Conservation (phyloP, 2,797 vertebrate species). For the Notolepis coatsorum region DNA sequence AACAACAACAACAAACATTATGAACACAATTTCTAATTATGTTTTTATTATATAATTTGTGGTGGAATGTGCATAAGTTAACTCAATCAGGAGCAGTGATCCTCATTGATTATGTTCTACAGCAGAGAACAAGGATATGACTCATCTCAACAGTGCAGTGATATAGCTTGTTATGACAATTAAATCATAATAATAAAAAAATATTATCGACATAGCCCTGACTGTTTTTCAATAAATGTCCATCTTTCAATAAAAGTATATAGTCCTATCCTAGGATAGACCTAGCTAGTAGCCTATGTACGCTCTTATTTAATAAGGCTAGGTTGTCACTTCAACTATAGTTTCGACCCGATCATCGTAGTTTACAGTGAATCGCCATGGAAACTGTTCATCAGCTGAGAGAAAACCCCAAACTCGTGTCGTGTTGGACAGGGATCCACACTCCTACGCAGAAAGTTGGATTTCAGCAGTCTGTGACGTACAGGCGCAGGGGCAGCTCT, state of each 20-base stretch:
- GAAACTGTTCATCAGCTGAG: conserved; percentile 80
- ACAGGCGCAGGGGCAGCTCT: conserved; percentile 28
- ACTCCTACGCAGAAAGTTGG: too few relatives aligned
- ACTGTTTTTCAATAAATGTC: conserved; percentile 17
- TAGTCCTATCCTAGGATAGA: too few relatives aligned
- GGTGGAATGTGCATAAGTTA: too few relatives aligned
- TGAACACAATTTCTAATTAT: too few relatives aligned
- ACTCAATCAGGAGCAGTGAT: too few relatives aligned
- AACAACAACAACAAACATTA: too few relatives aligned
- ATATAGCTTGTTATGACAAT: background rate
- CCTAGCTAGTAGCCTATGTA: background rate
- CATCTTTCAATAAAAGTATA: conserved; percentile 49
- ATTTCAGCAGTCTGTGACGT: too few relatives aligned
- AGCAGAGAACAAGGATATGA: too few relatives aligned
- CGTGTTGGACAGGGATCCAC: conserved; percentile 11
- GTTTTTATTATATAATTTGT: too few relatives aligned
- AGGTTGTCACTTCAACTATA: conserved; percentile 34
- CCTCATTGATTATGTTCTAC: too few relatives aligned
- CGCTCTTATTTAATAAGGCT: conserved; percentile 26
- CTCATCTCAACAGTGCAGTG: conserved; percentile 71
- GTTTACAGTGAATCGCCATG: conserved; percentile 83
- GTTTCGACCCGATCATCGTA: conserved; percentile 61
- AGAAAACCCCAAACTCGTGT: conserved; percentile 69
- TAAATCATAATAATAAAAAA: background rate
- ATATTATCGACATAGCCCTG: background rate